Conservation (phyloP, 2,113 vertebrate genomes). For the Menidia beryllina region DNA sequence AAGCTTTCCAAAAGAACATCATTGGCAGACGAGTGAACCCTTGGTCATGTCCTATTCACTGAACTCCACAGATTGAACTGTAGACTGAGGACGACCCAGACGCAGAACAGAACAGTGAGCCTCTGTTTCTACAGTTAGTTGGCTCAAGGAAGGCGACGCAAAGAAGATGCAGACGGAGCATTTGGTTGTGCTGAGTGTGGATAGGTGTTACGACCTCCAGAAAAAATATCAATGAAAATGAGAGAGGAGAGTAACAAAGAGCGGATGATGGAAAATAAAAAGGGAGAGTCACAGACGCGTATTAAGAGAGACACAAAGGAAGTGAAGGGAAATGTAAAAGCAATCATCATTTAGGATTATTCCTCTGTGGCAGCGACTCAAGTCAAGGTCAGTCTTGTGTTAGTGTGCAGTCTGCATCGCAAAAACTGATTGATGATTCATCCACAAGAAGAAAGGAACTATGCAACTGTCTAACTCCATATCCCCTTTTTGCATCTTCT, state of each 20-base stretch:
- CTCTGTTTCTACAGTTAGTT: constrained; percentile 14
- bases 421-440: constrained; percentile 73
- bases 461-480: constrained; percentile 39
- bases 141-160: constrained; percentile 22
- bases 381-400: constrained; percentile 67
- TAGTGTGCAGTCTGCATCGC: constrained; percentile 59
- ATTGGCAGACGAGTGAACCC: not conserved
- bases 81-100: not conserved
- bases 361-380: constrained; percentile 57
- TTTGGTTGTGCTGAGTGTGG: constrained; percentile 19
- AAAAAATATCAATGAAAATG: constrained; percentile 24
- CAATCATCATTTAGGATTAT: constrained; percentile 77
- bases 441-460: constrained; percentile 53
- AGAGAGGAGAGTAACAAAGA: constrained; percentile 27
- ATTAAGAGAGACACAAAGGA: constrained; percentile 60
- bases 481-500: constrained; percentile 28
- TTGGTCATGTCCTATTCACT: constrained; percentile 7
- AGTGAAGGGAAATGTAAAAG: constrained; percentile 76
- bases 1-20: constrained; percentile 11
- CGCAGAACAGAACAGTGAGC: constrained; percentile 12
- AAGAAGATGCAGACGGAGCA: constrained; percentile 9
- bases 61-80: constrained; percentile 10
- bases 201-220: constrained; percentile 14
- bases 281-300: constrained; percentile 10
- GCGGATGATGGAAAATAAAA: constrained; percentile 25